Base-by-base conservation (phyloP, 2,888 invertebrate species). In the Agrypnus murinus region DNA sequence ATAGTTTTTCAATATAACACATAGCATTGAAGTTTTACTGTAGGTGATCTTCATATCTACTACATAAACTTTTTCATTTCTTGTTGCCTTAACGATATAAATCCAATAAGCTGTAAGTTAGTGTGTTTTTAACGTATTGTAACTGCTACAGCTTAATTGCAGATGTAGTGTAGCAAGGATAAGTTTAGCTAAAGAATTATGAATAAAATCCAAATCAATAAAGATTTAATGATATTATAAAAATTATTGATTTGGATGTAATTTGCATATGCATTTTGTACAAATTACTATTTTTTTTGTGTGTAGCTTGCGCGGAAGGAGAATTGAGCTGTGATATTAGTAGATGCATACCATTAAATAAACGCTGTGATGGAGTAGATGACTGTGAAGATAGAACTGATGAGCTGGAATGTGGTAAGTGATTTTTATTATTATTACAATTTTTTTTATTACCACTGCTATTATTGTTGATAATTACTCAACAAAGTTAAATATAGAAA, bases 381-480 rank as follows among this genome's bases (percentile, higher is more conserved):
- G 90, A 93, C 72, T 93, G 93, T 77, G 78, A 84, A 8, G 94
- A 94, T 79, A 87, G 88, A 12, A 88, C 90, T 2, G 94, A 94
- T 78, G 93, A 94, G 82, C 82, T 84, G 2, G 87, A 88, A 77
- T 94, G 94, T 79, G 80, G 69, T 77, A 71, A 77, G 77, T 75
- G 38, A 14, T 58, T 62, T 62, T 62, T 40, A 9, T 40, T 64
- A 50, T 38, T 34, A 9, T 31, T n/a, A 25, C 12, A 50, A 50
- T 50, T 12, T 9, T 2, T 14, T 53, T 32, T 53, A 25, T 32
- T 32, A 12, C 12, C 31, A 3, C 31, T 38, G 10, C 10, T 12
- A 8, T 38, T 38, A 38, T 4, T n/a, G 7, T 38, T 38, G 2
- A 8, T 38, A 4, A 8, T 38, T 38, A 38, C 2, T 38, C 25